Percentiles rank a stretch among this genome's conserved stretches.
phyloP scores from a whole-genome alignment of 2,888 invertebrate genomes.

The Eupithecia pulchellata region DNA sequence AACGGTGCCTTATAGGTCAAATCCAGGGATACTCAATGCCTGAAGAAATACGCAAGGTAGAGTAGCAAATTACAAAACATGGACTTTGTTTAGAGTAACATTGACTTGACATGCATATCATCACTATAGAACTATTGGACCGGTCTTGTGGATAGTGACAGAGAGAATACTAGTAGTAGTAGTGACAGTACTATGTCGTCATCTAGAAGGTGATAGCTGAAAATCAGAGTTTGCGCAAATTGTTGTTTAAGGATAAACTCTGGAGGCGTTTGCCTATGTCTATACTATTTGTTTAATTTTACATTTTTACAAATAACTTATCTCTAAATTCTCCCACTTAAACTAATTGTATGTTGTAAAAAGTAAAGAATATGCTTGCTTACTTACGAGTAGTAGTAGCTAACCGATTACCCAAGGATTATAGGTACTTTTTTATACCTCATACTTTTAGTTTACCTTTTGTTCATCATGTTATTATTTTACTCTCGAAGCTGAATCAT shows the following conservation, averaged over 20 bases:
- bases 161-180: no score
- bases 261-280: no score
- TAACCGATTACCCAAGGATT: neutral
- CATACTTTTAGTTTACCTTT: neutral
- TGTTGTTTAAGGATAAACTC: no score
- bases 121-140: neutral
- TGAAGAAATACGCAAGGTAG: neutral
- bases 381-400: no score
- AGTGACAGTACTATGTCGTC: no score
- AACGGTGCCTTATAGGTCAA: constrained; percentile 1
- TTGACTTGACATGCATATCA: neutral
- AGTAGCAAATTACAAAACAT: neutral
- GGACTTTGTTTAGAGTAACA: neutral
- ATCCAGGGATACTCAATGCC: neutral
- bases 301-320: no score
- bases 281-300: no score
- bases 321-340: no score
- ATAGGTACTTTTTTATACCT: neutral
- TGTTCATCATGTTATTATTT: neutral
- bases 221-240: no score
- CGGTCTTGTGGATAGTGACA: neutral
- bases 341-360: no score
- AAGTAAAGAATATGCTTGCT: no score
- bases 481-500: neutral
- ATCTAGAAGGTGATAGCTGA: no score